Base-by-base conservation (phyloP, 2,888 invertebrate species). In the Zaprionus bogoriensis region DNA sequence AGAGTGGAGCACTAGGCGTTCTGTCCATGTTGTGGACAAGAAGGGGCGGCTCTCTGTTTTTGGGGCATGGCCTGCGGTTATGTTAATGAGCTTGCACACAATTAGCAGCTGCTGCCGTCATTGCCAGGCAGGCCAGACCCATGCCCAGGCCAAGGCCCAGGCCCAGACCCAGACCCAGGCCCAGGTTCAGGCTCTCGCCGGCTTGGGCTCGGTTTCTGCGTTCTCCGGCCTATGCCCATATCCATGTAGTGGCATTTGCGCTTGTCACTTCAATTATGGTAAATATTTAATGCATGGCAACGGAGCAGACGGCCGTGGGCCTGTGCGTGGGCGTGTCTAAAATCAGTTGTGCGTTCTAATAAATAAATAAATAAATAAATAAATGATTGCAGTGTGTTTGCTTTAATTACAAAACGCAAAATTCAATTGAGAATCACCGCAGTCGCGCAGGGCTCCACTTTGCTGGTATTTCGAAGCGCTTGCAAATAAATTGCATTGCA, bases 61-160 rank as follows among this genome's bases (percentile, higher is more conserved):
- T 28, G 41, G 78, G 78, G 85, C 68, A 74, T 60, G 74, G 84
- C 84, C 82, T 86, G 87, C 81, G 82, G 82, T 86, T 82, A 86
- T 82, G 82, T 86, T 82, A 82, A 82, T 82, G 87, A 82, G 82
- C 82, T 82, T 75, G 87, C 84, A 86, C 82, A 82, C 82, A 82
- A 82, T 82, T 82, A 82, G 82, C 82, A 82, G 87, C 87, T 82
- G 84, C 84, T 77, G 82, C 78, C 68, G 78, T 72, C 78, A 77
- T 59, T 64, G 65, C 42, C 74, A 74, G 75, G 59, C 64, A 46
- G 32, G 6, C 17, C 38, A 22, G 38, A 5, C 19, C 20, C 17
- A 17, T 4, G 32, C 48, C 19, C 27, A 36, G 19, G 12, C 41
- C 7, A n/a, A n/a, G 17, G 28, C 48, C 28, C 39, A 38, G 38